Evolutionary conservation across 2,888 invertebrate species (phyloP), one percentile per base, ranked within the genome.

Genomic region (Cerastoderma edule): DNA sequence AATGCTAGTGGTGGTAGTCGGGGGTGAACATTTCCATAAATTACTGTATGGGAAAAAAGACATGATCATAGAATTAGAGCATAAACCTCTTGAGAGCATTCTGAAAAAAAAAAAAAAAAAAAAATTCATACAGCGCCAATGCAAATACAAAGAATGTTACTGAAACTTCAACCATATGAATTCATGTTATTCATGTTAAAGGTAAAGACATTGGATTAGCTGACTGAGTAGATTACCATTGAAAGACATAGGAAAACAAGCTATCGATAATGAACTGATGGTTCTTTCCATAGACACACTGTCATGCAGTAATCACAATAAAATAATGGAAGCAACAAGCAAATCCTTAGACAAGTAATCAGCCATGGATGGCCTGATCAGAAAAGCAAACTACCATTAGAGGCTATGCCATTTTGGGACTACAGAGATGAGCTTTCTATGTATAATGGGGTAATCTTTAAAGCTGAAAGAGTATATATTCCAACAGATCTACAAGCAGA

Each of bases 1-100:
- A 48, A 71, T 75, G 6, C 48, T 83, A 13, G 80, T 73, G 1
- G 72, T 83, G 16, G 53, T 63, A 0, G 79, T 71, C 66, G 75
- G 65, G 5, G 77, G 80, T 66, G 65, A 57, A 5, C 69, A 64
- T 19, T 78, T 75, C 39, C 79, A 83, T 44, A 28, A 83, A 16
- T 75, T 68, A 44, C 28, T 77, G 13, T 80, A 71, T 65, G 79
- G 80, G 6, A 35, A 72, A 32, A 35, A 75, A 50, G 57, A 75
- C 2, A 27, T 65, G 16, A 46, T 24, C 13, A 63, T 75, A 1
- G 75, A 82, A 64, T 67, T 67, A 44, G 82, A 78, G 39, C 82
- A 82, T 44, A 82, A 79, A 48, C 79, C 82, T 8, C 63, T 80
- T 4, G 67, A 83, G 60, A 27, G 32, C 0, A 83, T 83, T 19